These are phyloP conservation scores for Loxodonta africana DNA, from an alignment of 2,113 vertebrate genomes.

Conservation along the genomic window DNA sequence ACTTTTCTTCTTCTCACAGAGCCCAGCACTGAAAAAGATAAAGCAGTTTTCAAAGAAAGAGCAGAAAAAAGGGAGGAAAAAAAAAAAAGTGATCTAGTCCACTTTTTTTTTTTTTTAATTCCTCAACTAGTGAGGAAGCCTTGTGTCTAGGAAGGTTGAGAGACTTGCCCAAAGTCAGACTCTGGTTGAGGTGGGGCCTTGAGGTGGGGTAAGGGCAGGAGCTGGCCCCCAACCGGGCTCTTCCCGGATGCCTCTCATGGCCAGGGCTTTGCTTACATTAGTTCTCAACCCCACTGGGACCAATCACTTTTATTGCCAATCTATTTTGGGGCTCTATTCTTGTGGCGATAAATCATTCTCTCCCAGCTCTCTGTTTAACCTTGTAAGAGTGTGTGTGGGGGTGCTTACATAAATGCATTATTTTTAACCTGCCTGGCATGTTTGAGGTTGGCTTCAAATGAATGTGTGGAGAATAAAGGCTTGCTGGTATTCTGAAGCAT, in stretches of 20 bases:
- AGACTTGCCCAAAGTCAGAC: not conserved
- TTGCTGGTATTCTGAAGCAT: conserved; percentile 57
- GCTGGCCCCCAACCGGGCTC: not conserved
- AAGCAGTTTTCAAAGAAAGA: not conserved
- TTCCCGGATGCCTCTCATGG: conserved; percentile 36
- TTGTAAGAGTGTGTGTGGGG: conserved; percentile 31
- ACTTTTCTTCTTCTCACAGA: not conserved
- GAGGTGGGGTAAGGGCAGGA: conserved; percentile 20
- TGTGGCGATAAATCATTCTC: conserved; percentile 82
- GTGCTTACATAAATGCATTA: conserved; percentile 82
- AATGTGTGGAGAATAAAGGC: conserved; percentile 64
- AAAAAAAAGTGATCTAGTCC: not conserved
- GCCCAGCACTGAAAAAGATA: not conserved
- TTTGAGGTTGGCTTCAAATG: conserved; percentile 67
- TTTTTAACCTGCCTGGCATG: conserved; percentile 81
- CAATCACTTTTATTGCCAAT: conserved; percentile 85
- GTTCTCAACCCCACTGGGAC: conserved; percentile 77
- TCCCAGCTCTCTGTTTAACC: conserved; percentile 79
- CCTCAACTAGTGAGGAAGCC: not conserved
- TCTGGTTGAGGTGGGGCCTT: not conserved
- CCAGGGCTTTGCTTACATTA: conserved; percentile 73
- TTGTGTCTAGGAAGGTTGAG: not conserved
- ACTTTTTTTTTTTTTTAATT: not conserved
- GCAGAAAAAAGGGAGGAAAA: not conserved
- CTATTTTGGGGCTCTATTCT: conserved; percentile 84